phyloP scores from a whole-genome alignment of 2,797 vertebrate species.

The Phataginus tetradactyla region DNA sequence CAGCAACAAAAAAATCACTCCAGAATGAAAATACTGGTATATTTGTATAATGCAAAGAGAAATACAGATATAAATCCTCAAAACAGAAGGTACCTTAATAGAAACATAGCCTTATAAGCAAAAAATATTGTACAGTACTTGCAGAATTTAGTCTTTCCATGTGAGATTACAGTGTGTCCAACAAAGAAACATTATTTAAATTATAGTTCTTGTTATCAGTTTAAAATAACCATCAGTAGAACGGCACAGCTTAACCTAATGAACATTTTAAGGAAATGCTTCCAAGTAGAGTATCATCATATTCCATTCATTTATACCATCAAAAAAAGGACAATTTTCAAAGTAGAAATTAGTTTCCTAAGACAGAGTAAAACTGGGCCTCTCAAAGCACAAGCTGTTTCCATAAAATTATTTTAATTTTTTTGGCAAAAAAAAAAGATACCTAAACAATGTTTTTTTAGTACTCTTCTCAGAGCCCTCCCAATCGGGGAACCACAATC shows the following conservation, averaged over 20 bases:
- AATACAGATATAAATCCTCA: constrained; percentile 80
- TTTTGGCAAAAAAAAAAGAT: constrained; percentile 80
- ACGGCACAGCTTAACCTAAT: constrained; percentile 72
- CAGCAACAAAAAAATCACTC: constrained; percentile 36
- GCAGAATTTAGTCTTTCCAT: constrained; percentile 74
- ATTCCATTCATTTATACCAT: constrained; percentile 65
- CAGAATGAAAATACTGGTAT: constrained; percentile 81
- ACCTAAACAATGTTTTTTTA: constrained; percentile 80
- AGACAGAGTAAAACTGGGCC: constrained; percentile 77
- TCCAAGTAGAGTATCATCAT: constrained; percentile 74
- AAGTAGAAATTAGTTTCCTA: constrained; percentile 77
- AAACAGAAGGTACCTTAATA: constrained; percentile 79
- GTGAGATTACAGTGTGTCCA: constrained; percentile 62
- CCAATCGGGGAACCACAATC: constrained; percentile 78
- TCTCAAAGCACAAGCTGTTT: constrained; percentile 83
- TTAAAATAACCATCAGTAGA: constrained; percentile 71
- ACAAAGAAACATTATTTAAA: constrained; percentile 74
- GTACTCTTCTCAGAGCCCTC: constrained; percentile 83
- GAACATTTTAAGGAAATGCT: constrained; percentile 78
- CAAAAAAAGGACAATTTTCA: constrained; percentile 72
- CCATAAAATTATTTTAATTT: constrained; percentile 82
- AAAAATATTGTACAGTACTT: constrained; percentile 80
- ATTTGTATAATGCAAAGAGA: constrained; percentile 83
- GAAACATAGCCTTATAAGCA: constrained; percentile 78
- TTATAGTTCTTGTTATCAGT: constrained; percentile 73